Evolutionary conservation across 2,113 vertebrate species (phyloP).

Genomic region (Daubentonia madagascariensis): DNA sequence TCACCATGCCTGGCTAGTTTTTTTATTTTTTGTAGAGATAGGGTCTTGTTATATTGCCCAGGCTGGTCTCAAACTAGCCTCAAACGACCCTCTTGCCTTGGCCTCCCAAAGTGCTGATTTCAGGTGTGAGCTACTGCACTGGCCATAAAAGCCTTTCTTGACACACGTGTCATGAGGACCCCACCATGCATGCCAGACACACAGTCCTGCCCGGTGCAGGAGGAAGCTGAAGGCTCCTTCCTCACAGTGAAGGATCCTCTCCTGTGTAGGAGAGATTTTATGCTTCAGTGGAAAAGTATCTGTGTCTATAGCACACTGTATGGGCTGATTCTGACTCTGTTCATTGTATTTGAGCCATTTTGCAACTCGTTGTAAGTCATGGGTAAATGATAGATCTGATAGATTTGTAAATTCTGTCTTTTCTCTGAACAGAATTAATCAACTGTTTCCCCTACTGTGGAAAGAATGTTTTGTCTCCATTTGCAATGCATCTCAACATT

Average conservation of each 20-base stretch:
- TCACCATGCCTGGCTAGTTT: too few species aligned
- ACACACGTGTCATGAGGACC: background rate
- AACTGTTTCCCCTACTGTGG: background rate
- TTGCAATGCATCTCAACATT: background rate
- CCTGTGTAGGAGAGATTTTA: background rate
- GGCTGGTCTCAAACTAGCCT: too few species aligned
- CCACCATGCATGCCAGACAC: background rate
- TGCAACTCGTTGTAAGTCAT: background rate
- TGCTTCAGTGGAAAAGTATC: background rate
- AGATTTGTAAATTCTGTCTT: background rate
- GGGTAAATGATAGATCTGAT: background rate
- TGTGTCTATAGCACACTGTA: background rate
- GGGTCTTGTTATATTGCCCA: too few species aligned
- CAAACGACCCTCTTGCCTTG: too few species aligned
- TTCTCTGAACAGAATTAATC: background rate
- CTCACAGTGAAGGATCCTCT: rapidly evolving
- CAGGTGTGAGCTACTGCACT: too few species aligned
- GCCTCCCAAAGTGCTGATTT: too few species aligned
- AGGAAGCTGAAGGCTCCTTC: background rate
- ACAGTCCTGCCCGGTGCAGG: background rate
- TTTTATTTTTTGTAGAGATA: too few species aligned
- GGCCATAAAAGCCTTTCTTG: background rate
- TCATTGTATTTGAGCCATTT: background rate
- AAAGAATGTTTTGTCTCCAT: background rate
- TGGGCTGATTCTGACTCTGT: background rate